Conservation (phyloP, 2,797 vertebrate genomes). For the Cyclura pinguis region DNA sequence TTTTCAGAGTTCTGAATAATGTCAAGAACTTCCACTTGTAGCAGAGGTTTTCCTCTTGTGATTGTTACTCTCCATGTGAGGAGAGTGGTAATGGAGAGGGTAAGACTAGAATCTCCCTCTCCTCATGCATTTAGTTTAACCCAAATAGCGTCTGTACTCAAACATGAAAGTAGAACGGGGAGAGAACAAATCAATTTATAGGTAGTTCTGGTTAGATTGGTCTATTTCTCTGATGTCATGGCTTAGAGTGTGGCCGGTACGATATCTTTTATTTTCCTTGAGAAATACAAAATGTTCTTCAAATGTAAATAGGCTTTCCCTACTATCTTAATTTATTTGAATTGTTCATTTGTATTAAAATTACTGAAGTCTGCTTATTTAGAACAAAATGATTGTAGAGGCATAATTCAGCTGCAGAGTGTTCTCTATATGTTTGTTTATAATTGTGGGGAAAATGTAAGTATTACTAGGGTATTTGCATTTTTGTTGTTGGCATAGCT, state of each 20-base stretch:
- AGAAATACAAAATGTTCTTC: neutral
- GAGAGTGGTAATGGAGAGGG: neutral
- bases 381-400: neutral
- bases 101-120: neutral
- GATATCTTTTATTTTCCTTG: neutral
- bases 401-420: neutral
- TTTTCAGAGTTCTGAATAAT: too few relatives aligned
- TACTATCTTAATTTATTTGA: slow-evolving; percentile 9
- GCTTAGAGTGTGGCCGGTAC: neutral
- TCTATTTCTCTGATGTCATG: neutral
- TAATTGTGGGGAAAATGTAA: neutral
- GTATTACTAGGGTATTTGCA: neutral
- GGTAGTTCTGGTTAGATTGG: neutral
- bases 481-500: neutral
- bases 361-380: neutral
- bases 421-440: neutral
- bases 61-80: neutral
- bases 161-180: neutral
- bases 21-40: too few relatives aligned
- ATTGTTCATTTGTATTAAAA: neutral
- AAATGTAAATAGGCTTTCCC: neutral
- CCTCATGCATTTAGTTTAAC: neutral
- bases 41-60: too few relatives aligned
- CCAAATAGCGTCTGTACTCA: neutral
- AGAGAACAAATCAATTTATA: neutral